Evolutionary conservation across 2,113 vertebrate species (phyloP).

Genomic region (Oxyura jamaicensis): DNA sequence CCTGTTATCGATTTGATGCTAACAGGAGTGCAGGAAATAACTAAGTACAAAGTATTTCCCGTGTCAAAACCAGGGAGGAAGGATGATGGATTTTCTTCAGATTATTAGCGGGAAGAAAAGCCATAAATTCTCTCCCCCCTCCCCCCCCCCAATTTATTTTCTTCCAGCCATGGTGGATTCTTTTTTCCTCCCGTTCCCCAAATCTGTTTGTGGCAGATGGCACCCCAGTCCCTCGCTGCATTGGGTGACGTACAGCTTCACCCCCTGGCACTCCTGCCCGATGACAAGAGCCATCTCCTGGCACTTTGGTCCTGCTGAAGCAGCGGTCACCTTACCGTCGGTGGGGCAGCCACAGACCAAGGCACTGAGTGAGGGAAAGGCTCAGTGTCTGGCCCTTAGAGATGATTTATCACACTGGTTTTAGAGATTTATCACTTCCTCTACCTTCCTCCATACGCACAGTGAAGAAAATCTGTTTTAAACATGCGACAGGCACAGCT

Average conservation of each 20-base stretch:
- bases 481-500: conserved; percentile 20
- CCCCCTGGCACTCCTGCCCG: neutral
- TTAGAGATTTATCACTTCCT: conserved; percentile 69
- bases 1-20: neutral
- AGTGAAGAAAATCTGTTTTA: conserved; percentile 56
- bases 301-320: neutral
- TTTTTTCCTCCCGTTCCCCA: neutral
- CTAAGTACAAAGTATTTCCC: neutral
- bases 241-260: neutral
- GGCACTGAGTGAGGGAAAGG: neutral
- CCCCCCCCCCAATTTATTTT: rapidly evolving
- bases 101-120: neutral
- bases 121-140: neutral
- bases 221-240: conserved; percentile 14
- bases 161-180: neutral
- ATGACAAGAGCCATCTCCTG: neutral
- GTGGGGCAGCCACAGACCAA: neutral
- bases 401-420: neutral
- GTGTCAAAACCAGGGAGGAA: neutral
- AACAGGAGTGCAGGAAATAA: neutral
- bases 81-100: neutral
- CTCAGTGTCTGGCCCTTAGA: neutral
- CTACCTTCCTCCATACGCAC: neutral
- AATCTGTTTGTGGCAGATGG: conserved; percentile 25
- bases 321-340: neutral